These are phyloP conservation scores for Hemiprocne comata DNA, from an alignment of 2,113 vertebrate species.

Conservation along the genomic window DNA sequence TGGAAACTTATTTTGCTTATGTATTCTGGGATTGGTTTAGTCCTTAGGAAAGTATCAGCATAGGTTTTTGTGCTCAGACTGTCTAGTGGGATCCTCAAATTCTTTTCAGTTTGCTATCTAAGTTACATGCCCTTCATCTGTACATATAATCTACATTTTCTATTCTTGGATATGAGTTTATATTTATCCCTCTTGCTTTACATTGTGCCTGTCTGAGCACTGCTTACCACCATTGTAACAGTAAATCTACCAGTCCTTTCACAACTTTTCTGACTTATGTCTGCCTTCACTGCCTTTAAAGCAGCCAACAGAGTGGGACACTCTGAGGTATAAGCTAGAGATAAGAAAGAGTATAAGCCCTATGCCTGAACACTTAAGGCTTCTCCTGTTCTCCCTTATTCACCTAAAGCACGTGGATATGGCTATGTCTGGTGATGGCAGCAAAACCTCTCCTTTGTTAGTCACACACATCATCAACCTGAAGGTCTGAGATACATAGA, in stretches of 20 bases:
- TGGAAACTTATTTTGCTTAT: background rate
- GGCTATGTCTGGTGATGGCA: rapidly evolving
- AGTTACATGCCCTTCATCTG: background rate
- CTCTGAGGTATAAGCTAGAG: background rate
- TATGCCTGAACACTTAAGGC: background rate
- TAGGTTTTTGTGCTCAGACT: background rate
- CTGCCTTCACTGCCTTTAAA: background rate
- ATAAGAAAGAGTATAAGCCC: background rate
- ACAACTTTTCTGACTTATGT: background rate
- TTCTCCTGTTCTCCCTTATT: background rate
- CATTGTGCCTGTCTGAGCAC: background rate
- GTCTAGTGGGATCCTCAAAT: background rate
- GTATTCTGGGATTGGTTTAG: background rate
- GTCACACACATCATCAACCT: background rate
- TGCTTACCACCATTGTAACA: background rate
- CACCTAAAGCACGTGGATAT: background rate
- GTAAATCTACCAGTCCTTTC: background rate
- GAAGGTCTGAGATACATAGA: background rate
- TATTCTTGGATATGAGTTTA: background rate
- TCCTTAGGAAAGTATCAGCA: background rate
- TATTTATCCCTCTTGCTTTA: background rate
- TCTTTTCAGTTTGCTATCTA: background rate
- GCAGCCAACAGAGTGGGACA: background rate
- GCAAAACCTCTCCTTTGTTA: background rate
- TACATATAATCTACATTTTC: background rate